Evolutionary conservation across 2,797 vertebrate species (phyloP), one percentile per base, ranked within the genome.

Genomic region (Acanthiza pusilla): DNA sequence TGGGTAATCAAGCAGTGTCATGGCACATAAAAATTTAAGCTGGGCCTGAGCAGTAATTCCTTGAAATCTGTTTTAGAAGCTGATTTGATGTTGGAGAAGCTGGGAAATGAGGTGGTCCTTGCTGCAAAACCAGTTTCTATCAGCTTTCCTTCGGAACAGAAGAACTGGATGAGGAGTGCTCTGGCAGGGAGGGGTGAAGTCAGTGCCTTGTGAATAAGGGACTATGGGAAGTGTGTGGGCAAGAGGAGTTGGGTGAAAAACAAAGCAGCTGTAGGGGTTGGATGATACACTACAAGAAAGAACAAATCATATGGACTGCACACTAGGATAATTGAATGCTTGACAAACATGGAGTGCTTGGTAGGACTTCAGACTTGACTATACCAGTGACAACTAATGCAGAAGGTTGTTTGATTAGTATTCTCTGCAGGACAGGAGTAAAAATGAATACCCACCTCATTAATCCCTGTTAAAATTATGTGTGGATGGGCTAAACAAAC

Each of bases 381-480:
- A 20, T 51, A 23, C 7, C 51, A 63, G 13, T 11, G 34, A 62
- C 40, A 91, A 7, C 4, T 80, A 75, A n/a, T 0, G 0, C 4
- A 61, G 32, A 9, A 75, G 18, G 53, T 3, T 67, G 40, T 10
- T 76, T 85, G 48, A 48, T 58, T 57, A 83, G 32, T 68, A 51
- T 38, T 58, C 29, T 74, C 29, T 66, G 10, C 30, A 84, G 40
- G 21, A 81, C 3, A 16, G 30, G 25, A 91, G 58, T 55, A 82
- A 84, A 91, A 85, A 36, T 54, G 15, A 72, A 75, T n/a, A 43
- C 7, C 25, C 14, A 47, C 32, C 18, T 72, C 21, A 67, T 77
- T 90, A 85, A 91, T 92, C 72, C 45, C 29, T 96, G 97, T 94
- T 25, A 92, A 96, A 95, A 53, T n/a, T 45, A 43, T 62, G 13